Evolutionary conservation across 2,113 vertebrate genomes (phyloP), one percentile per base, ranked within the genome.

Genomic region (Ondatra zibethicus): DNA sequence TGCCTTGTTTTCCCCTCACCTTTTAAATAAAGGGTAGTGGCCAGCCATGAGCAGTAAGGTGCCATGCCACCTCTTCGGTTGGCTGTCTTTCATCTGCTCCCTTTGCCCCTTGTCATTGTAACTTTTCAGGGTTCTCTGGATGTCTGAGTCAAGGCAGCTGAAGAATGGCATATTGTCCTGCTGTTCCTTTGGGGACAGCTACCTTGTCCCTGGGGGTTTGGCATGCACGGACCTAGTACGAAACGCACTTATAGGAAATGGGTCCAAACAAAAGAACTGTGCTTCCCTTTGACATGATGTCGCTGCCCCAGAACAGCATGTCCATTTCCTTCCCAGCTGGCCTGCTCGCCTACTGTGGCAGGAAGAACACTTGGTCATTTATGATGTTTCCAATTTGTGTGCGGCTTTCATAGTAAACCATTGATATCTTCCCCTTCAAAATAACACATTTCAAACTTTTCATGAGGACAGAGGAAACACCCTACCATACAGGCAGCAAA

Each of bases 271-370:
- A 98, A 85, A 98, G 98, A 97, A 96, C 95, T 47, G 63, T 97
- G 97, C 97, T 98, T 98, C 98, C 98, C 98, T 97, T 72, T 97
- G 96, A 98, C 98, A 98, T 95, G 98, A 97, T 98, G 97, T 98
- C 98, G 98, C 98, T 98, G 96, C 97, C 95, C 98, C 94, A 98
- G 98, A 93, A 98, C 97, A 98, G 97, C 92, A 85, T 97, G 98
- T 98, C 97, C 97, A 97, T 94, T 99, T 98, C 98, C 98, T 98
- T 98, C 98, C 96, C 98, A 98, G 98, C 98, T 98, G 98, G 96
- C 76, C 75, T 72, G 61, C 97, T 96, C 97, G 97, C 96, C 97
- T 98, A 78, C 98, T 97, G 93, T 97, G 97, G 96, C 93, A 97
- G 97, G 96, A 97, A 96, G 95, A 95, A 92, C 75, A 25, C 94